These are phyloP conservation scores for Tragelaphus oryx DNA, from an alignment of 2,797 vertebrate species.

Conservation along the genomic window DNA sequence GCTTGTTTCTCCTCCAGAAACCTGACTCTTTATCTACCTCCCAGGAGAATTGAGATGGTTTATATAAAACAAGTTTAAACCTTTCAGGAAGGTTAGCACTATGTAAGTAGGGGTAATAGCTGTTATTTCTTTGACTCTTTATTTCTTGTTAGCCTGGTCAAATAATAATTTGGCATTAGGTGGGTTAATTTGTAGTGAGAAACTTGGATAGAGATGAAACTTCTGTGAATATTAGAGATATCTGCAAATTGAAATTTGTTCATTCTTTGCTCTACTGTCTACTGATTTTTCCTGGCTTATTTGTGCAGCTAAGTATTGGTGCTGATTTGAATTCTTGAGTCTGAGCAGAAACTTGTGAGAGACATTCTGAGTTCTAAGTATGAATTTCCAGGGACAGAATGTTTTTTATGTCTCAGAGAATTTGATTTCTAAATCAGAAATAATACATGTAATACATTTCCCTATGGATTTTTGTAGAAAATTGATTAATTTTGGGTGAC, in stretches of 20 bases:
- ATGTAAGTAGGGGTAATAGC: constrained; percentile 21
- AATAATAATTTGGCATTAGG: constrained; percentile 33
- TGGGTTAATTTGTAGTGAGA: constrained; percentile 46
- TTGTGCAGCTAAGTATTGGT: background rate
- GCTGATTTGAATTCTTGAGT: constrained; percentile 35
- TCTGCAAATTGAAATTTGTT: constrained; percentile 41
- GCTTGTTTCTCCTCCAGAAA: constrained; percentile 66
- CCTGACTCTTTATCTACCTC: constrained; percentile 48
- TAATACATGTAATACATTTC: constrained; percentile 30
- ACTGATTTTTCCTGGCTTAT: constrained; percentile 6
- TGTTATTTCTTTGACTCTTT: background rate
- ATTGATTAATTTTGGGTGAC: constrained; percentile 23
- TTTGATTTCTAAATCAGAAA: constrained; percentile 24
- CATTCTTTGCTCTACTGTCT: constrained; percentile 24
- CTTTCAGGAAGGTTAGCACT: constrained; percentile 45
- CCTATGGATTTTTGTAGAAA: constrained; percentile 28
- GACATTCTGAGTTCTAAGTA: constrained; percentile 21
- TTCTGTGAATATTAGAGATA: constrained; percentile 1
- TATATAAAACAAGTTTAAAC: constrained; percentile 61
- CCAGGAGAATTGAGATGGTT: constrained; percentile 47
- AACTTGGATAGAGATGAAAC: constrained; percentile 40
- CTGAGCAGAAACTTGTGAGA: constrained; percentile 45
- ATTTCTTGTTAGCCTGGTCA: background rate
- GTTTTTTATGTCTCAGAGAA: background rate
- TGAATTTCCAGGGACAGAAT: constrained; percentile 27